Evolutionary conservation across 1,140 invertebrate species (phyloP).

Genomic region (Trachelipus rathkii): DNA sequence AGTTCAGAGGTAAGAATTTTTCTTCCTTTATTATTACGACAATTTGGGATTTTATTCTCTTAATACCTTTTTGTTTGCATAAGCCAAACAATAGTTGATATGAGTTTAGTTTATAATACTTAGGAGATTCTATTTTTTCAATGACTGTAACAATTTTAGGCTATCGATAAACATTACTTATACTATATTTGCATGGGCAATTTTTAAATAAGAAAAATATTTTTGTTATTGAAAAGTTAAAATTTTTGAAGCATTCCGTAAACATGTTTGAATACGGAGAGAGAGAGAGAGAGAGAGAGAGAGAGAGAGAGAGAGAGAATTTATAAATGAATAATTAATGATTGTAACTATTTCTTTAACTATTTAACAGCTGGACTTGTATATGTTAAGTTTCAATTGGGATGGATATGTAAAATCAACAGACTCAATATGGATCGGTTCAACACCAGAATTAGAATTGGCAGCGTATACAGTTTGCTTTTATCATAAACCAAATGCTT

Average conservation of each 20-base stretch:
- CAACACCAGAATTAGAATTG: slow-evolving; percentile 88
- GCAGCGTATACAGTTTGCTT: slow-evolving; percentile 84
- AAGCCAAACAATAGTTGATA: too few species aligned
- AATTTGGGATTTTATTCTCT: not conserved
- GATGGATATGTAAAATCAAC: slow-evolving; percentile 69
- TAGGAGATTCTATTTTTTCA: too few species aligned
- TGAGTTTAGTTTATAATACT: too few species aligned
- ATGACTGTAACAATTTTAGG: too few species aligned
- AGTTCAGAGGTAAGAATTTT: slow-evolving; percentile 51
- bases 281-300: not conserved
- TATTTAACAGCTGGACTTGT: not conserved
- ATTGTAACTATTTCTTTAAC: not conserved
- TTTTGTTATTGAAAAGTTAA: too few species aligned
- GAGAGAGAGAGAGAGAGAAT: not conserved
- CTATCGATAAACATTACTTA: too few species aligned
- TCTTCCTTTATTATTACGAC: not conserved
- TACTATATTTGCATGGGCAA: too few species aligned
- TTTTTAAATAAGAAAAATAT: too few species aligned
- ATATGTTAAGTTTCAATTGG: slow-evolving; percentile 60
- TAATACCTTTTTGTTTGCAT: too few species aligned
- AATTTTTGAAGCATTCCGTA: too few species aligned
- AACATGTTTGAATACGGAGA: too few species aligned
- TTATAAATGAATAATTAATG: not conserved
- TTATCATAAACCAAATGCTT: slow-evolving; percentile 55
- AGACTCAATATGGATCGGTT: slow-evolving; percentile 78